phyloP scores from a whole-genome alignment of 2,113 vertebrate species.

The Amazona vittata region DNA sequence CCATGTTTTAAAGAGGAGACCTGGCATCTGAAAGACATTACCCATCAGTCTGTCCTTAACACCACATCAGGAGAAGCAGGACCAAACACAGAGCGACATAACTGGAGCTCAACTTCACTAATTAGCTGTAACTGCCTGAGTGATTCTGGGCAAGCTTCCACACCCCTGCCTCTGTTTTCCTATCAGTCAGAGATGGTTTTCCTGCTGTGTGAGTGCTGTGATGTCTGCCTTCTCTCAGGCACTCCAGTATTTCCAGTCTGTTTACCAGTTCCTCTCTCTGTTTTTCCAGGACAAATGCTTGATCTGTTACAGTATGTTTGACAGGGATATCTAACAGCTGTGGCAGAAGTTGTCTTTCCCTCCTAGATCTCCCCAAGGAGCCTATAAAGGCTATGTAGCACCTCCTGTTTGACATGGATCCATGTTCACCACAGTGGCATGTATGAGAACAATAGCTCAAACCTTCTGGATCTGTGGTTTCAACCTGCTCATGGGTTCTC shows the following conservation, averaged over 20 bases:
- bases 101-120: neutral
- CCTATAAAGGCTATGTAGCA: neutral
- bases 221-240: neutral
- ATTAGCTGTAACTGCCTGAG: neutral
- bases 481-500: neutral
- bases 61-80: neutral
- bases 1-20: neutral
- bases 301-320: neutral
- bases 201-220: neutral
- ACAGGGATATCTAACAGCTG: neutral
- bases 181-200: neutral
- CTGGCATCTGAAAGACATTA: neutral
- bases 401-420: fast-evolving
- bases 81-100: fast-evolving
- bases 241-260: neutral
- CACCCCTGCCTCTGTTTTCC: neutral
- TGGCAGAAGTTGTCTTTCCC: neutral
- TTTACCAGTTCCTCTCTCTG: neutral
- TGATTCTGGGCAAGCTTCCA: neutral
- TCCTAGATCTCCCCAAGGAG: neutral
- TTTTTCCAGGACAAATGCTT: neutral
- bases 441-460: neutral
- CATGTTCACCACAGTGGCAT: fast-evolving
- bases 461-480: neutral
- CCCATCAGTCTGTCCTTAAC: neutral